phyloP scores from a whole-genome alignment of 2,888 invertebrate genomes.

The Cephus rjabovi region DNA sequence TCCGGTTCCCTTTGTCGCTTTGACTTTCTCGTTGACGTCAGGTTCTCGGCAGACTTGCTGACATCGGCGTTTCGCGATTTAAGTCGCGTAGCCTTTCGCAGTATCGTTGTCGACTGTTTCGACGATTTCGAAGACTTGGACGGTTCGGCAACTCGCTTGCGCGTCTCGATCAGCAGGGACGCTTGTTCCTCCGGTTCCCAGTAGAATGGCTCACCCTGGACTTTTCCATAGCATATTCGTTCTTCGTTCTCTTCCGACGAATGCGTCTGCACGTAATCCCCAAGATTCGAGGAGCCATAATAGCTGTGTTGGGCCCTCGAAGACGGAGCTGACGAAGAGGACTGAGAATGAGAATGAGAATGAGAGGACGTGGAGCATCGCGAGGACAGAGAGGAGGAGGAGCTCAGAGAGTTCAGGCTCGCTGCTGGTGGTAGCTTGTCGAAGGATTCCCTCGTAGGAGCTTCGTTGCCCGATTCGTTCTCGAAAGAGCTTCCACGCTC shows the following conservation, averaged over 20 bases:
- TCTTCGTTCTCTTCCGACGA: no score
- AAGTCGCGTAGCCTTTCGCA: conserved; percentile 49
- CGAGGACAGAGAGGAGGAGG: conserved; percentile 33
- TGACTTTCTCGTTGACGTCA: conserved; percentile 36
- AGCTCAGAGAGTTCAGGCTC: conserved; percentile 27
- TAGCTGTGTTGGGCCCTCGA: no score
- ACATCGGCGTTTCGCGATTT: conserved; percentile 52
- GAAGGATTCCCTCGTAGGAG: conserved; percentile 39
- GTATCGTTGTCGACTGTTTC: conserved; percentile 37
- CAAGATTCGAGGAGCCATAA: background rate
- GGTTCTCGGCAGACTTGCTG: conserved; percentile 57
- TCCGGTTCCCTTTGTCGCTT: conserved; percentile 54
- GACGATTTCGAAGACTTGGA: conserved; percentile 24
- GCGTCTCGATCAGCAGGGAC: background rate
- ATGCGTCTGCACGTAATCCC: no score
- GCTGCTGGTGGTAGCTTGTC: conserved; percentile 30
- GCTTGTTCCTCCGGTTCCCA: background rate
- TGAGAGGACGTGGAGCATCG: no score
- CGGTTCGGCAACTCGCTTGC: background rate
- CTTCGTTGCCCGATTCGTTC: conserved; percentile 56
- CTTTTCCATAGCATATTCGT: background rate
- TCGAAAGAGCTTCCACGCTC: conserved; percentile 42
- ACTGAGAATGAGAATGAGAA: no score
- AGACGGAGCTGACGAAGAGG: no score
- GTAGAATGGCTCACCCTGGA: background rate